Conservation (phyloP, 1,140 invertebrate genomes). For the Drosophila seguyi region DNA sequence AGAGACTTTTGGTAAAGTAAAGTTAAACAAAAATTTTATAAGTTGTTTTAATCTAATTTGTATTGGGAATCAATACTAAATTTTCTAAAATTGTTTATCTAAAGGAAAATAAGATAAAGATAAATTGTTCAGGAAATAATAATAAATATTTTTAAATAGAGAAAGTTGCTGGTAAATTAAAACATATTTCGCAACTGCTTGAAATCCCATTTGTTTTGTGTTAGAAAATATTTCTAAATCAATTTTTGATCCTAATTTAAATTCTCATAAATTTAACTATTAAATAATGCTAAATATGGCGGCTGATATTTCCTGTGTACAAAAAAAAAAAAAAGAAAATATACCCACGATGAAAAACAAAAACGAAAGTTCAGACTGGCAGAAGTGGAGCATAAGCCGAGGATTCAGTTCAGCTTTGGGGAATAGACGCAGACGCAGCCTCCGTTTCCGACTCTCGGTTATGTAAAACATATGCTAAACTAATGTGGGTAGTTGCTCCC, state of each 20-base stretch:
- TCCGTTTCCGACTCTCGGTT: slow-evolving; percentile 33
- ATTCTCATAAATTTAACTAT: not conserved
- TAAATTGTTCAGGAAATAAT: not conserved
- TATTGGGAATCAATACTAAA: not conserved
- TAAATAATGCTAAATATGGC: not conserved
- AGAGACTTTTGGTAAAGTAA: not conserved
- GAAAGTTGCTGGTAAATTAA: not conserved
- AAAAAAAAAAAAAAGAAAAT: slow-evolving; percentile 3
- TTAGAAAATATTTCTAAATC: not conserved
- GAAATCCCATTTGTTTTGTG: not conserved
- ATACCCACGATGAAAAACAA: not conserved
- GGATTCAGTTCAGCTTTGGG: slow-evolving; percentile 54
- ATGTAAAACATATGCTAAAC: slow-evolving; percentile 59
- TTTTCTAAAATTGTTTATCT: not conserved
- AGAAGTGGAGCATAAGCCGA: slow-evolving; percentile 59
- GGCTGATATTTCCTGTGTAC: not conserved
- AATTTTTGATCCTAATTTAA: not conserved
- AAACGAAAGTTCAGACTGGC: slow-evolving; percentile 50
- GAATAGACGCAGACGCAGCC: slow-evolving; percentile 26
- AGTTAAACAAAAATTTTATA: not conserved
- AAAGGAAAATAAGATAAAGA: not conserved
- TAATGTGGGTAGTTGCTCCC: slow-evolving; percentile 39
- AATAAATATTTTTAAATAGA: not conserved
- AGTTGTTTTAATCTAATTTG: too few species aligned
- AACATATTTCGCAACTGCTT: not conserved